Percentiles rank a stretch among this genome's conserved stretches.
Conservation (phyloP, 2,113 vertebrate species). For the Ctenomys sociabilis region DNA sequence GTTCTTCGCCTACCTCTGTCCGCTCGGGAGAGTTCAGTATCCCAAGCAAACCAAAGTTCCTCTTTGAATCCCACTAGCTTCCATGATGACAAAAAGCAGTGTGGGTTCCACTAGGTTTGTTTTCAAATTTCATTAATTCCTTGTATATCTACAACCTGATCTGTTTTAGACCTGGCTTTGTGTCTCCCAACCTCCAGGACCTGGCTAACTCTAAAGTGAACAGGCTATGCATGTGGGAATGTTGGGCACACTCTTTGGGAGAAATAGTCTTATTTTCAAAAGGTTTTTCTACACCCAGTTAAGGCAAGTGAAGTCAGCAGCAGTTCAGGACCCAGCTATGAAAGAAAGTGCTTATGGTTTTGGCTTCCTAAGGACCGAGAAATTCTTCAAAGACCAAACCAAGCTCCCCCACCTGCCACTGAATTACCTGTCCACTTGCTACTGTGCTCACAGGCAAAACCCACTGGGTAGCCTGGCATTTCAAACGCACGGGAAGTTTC, state of each 20-base stretch:
- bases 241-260: neutral
- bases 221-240: neutral
- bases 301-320: neutral
- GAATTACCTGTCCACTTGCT: neutral
- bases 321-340: neutral
- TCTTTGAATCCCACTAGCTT: neutral
- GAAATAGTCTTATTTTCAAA: neutral
- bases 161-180: neutral
- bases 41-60: neutral
- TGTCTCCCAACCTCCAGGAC: neutral
- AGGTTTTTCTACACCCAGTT: neutral
- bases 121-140: neutral
- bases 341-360: neutral
- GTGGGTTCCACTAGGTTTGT: too few species aligned
- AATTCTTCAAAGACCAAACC: neutral
- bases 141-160: neutral
- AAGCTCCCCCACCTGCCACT: neutral
- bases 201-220: neutral
- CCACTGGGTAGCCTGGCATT: neutral
- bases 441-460: neutral
- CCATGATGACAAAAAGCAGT: neutral
- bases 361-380: neutral
- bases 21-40: neutral
- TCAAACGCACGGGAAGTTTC: neutral
- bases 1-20: too few species aligned